Base-by-base conservation (phyloP, 2,888 invertebrate species). In the Selenia dentaria region DNA sequence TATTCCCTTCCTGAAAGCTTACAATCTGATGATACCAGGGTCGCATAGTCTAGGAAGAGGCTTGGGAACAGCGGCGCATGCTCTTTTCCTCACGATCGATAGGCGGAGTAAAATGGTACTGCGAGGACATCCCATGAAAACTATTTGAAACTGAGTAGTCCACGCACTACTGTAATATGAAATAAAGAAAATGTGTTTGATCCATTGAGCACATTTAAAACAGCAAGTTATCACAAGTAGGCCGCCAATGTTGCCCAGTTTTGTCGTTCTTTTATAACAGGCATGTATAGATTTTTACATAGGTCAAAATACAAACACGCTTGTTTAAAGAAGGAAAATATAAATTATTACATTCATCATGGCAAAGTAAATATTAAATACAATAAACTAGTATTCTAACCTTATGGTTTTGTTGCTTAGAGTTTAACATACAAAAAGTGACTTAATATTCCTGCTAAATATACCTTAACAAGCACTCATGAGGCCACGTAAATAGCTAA, bases 1-100 rank as follows among this genome's bases (percentile, higher is more conserved):
- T 63, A 72, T 82, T 79, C 75, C 81, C 89, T 92, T 93, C 93
- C 93, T 93, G 93, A 93, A 93, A 93, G 93, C 92, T 91, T 86
- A 91, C 88, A 91, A 92, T 92, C 93, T 92, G 91, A 83, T 83
- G 70, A 69, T 74, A 92, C 75, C 74, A 92, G 93, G 93, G 61
- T 34, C 67, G 43, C 92, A 94, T 81, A 81, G 79, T 48, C 11
- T 27, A 1, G 22, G 27, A 54, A 57, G 59, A 43, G 58, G 61
- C 76, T 57, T 74, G 74, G 72, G 78, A 45, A 57, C 3, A 2
- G 4, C 12, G 32, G 49, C 50, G 56, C 64, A 54, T 60, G 60
- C 79, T 73, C 64, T 67, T 2, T 75, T 56, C 70, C 63, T 63
- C 67, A 59, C 65, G 68, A 79, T 79, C 79, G 83, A 83, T 9